Conservation (phyloP, 23 tunicate genomes). For the Clavelina lepadiformis region DNA sequence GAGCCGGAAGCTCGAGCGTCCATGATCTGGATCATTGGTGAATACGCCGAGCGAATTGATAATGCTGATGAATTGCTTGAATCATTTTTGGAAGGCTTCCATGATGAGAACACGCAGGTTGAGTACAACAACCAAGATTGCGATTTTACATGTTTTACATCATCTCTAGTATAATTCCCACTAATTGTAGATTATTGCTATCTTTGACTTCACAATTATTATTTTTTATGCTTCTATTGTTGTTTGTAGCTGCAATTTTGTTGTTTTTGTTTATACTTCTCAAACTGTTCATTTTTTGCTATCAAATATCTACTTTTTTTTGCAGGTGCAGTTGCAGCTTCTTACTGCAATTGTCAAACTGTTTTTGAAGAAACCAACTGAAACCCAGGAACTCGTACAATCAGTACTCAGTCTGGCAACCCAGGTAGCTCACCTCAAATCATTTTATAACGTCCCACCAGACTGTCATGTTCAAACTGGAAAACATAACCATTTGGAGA, state of each 20-base stretch:
- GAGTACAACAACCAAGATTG: too few species aligned
- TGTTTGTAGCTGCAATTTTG: too few species aligned
- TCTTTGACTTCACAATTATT: too few species aligned
- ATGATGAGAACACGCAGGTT: slow-evolving; percentile 97
- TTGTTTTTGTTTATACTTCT: not conserved
- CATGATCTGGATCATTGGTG: slow-evolving; percentile 99
- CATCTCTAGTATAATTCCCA: too few species aligned
- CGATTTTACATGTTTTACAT: too few species aligned
- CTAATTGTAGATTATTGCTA: too few species aligned
- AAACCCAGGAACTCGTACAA: slow-evolving; percentile 96
- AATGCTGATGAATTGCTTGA: slow-evolving; percentile 98
- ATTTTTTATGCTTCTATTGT: too few species aligned
- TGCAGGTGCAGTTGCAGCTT: slow-evolving; percentile 59
- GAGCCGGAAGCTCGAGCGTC: slow-evolving; percentile 99
- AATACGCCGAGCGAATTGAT: slow-evolving; percentile 98
- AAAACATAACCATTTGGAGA: too few species aligned
- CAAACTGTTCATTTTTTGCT: not conserved
- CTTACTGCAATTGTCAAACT: slow-evolving; percentile 96
- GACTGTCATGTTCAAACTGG: too few species aligned
- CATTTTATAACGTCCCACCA: too few species aligned
- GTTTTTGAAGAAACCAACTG: slow-evolving; percentile 95
- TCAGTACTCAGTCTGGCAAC: slow-evolving; percentile 92
- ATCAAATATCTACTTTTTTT: not conserved
- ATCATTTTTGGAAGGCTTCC: slow-evolving; percentile 92
- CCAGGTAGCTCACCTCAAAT: too few species aligned